A percentile compares a stretch with the other conserved stretches of the same genome.
These are phyloP conservation scores for Xenopus petersii DNA, from an alignment of 2,797 vertebrate species.

Conservation along the genomic window DNA sequence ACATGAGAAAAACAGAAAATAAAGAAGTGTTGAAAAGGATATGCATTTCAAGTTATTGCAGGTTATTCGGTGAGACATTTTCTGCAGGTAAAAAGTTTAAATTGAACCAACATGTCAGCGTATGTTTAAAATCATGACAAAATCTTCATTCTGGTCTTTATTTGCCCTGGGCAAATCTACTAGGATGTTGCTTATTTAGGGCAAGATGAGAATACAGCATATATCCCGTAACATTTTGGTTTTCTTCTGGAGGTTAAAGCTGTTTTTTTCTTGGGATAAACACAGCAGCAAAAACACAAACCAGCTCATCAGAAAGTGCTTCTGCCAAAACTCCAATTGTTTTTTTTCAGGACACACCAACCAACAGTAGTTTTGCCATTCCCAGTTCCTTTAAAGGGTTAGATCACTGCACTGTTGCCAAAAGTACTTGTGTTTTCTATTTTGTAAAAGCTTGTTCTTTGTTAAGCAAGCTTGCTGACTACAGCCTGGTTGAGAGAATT, in stretches of 20 bases:
- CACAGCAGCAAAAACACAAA: slow-evolving; percentile 85
- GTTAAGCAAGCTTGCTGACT: slow-evolving; percentile 96
- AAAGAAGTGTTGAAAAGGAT: slow-evolving; percentile 78
- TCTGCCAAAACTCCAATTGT: slow-evolving; percentile 77
- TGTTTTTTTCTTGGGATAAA: slow-evolving; percentile 79
- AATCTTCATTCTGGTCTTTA: slow-evolving; percentile 72
- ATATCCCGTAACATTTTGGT: slow-evolving; percentile 78
- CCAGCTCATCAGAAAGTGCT: slow-evolving; percentile 81
- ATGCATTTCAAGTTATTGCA: slow-evolving; percentile 82
- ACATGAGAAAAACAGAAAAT: slow-evolving; percentile 65
- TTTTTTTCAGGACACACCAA: slow-evolving; percentile 72
- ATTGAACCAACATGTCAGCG: slow-evolving; percentile 78
- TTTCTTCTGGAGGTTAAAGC: slow-evolving; percentile 84
- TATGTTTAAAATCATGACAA: slow-evolving; percentile 76
- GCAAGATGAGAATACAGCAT: slow-evolving; percentile 76
- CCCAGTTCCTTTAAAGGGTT: slow-evolving; percentile 77
- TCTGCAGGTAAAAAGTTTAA: slow-evolving; percentile 79
- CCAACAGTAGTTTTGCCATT: slow-evolving; percentile 78
- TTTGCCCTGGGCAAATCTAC: slow-evolving; percentile 72
- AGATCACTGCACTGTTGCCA: slow-evolving; percentile 73
- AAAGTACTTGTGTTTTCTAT: slow-evolving; percentile 54
- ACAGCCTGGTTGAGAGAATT: slow-evolving; percentile 98
- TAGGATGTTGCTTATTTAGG: slow-evolving; percentile 71
- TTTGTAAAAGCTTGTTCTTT: slow-evolving; percentile 72
- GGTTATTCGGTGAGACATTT: slow-evolving; percentile 75